These are phyloP conservation scores for Trematocara caparti DNA, from an alignment of 2,797 vertebrate species.

Conservation along the genomic window DNA sequence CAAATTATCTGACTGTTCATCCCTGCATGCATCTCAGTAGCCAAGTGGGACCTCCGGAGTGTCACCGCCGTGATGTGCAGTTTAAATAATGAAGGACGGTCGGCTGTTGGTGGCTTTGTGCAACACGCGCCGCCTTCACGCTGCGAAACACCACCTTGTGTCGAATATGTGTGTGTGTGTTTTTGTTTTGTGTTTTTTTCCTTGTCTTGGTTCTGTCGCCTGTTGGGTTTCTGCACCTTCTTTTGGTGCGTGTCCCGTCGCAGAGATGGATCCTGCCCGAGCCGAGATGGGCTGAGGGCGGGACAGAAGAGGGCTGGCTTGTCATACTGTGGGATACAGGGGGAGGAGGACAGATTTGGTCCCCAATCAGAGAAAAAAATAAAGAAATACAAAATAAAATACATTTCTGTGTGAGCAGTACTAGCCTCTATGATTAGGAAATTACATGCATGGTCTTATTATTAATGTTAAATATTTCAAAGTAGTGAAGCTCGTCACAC, in stretches of 20 bases:
- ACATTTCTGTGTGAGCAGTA: accelerated
- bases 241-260: constrained; percentile 20
- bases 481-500: neutral
- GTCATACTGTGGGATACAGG: constrained; percentile 15
- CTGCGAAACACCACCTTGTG: neutral
- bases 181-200: neutral
- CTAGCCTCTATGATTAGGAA: neutral
- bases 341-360: neutral
- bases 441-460: neutral
- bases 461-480: neutral
- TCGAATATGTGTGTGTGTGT: neutral
- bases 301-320: constrained; percentile 43
- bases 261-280: constrained; percentile 12
- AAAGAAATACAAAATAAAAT: neutral
- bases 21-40: constrained; percentile 1
- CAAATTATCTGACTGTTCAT: no score
- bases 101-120: neutral
- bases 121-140: constrained; percentile 6
- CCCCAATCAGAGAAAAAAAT: neutral
- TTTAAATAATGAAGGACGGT: constrained; percentile 8
- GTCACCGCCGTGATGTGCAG: neutral
- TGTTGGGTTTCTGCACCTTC: neutral
- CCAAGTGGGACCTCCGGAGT: constrained; percentile 9
- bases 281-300: constrained; percentile 22
- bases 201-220: neutral